Conservation (phyloP, 2,113 vertebrate genomes). For the Picathartes gymnocephalus region DNA sequence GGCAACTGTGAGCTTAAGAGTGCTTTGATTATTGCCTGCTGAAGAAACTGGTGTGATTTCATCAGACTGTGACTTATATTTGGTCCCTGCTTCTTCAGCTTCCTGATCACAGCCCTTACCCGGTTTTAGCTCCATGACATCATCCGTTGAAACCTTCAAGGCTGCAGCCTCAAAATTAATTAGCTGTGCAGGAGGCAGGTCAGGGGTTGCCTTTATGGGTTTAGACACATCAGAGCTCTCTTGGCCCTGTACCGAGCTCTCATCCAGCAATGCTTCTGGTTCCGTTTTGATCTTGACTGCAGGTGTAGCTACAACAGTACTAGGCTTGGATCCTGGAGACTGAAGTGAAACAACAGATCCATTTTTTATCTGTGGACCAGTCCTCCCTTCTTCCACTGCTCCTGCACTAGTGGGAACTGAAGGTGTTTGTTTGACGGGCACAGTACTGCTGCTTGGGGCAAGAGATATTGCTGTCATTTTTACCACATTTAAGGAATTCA, state of each 20-base stretch:
- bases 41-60: constrained; percentile 71
- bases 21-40: constrained; percentile 78
- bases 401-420: constrained; percentile 68
- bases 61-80: constrained; percentile 69
- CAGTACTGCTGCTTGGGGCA: constrained; percentile 74
- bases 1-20: constrained; percentile 71
- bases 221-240: constrained; percentile 64
- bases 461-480: constrained; percentile 96
- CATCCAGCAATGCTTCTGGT: constrained; percentile 80
- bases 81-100: constrained; percentile 75
- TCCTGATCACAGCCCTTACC: constrained; percentile 69
- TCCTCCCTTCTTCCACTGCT: constrained; percentile 72
- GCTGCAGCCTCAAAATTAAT: constrained; percentile 58
- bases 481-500: constrained; percentile 90
- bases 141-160: constrained; percentile 80
- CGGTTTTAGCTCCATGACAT: constrained; percentile 75
- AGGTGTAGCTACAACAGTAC: constrained; percentile 47
- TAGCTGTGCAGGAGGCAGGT: constrained; percentile 62
- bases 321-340: constrained; percentile 75
- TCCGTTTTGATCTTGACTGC: constrained; percentile 86
- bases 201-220: constrained; percentile 52
- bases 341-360: constrained; percentile 82
- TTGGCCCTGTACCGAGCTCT: constrained; percentile 70
- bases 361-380: constrained; percentile 77
- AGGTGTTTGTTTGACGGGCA: constrained; percentile 81